A percentile compares a stretch with the other conserved stretches of the same genome.
phyloP scores from a whole-genome alignment of 2,888 invertebrate species.

The Leucozona laternaria region DNA sequence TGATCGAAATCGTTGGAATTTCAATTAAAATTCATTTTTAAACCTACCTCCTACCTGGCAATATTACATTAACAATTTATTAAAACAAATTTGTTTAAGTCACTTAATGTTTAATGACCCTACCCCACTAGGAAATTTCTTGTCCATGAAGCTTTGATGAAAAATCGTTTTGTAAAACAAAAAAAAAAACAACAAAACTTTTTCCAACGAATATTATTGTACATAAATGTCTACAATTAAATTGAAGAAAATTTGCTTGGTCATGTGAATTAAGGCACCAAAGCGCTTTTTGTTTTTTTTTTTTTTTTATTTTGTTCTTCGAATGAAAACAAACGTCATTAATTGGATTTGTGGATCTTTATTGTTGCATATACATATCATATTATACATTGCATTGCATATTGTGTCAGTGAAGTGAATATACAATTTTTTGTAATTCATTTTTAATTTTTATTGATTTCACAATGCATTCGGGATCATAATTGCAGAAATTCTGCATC shows the following conservation, averaged over 20 bases:
- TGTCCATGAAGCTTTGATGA: slow-evolving; percentile 11
- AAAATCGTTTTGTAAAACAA: background rate
- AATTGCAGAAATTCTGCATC: slow-evolving; percentile 7
- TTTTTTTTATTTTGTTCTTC: slow-evolving; percentile 12
- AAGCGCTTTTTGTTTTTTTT: background rate
- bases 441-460: slow-evolving; percentile 60
- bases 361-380: background rate
- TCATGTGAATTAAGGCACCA: slow-evolving; percentile 44
- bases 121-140: slow-evolving; percentile 2
- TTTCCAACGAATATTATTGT: background rate
- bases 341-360: slow-evolving; percentile 3
- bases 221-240: slow-evolving; percentile 21
- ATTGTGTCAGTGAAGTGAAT: background rate
- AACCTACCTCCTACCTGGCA: no score
- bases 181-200: background rate
- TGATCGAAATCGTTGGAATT: no score
- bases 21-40: no score
- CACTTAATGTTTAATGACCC: slow-evolving; percentile 16
- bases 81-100: no score
- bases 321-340: slow-evolving; percentile 42
- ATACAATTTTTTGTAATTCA: slow-evolving; percentile 10
- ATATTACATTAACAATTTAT: no score
- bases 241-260: slow-evolving; percentile 36
- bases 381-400: background rate
- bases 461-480: slow-evolving; percentile 40